Base-by-base conservation (phyloP, 2,113 vertebrate species). In the Megaptera novaeangliae region DNA sequence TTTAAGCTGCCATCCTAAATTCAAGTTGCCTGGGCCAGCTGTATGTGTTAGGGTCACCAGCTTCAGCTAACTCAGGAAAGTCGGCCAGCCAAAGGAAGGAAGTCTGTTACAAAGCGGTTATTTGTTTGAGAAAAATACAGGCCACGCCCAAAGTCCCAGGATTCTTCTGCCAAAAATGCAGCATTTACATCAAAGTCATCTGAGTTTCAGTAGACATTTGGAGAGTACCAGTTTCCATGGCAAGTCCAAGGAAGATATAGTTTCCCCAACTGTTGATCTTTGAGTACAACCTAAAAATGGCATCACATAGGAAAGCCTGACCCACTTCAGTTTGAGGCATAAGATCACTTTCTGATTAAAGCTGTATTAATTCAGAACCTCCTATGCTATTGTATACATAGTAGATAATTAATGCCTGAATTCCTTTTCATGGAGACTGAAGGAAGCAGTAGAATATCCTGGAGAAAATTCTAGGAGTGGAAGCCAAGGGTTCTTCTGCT, bases 1-100 rank as follows among this genome's bases (percentile, higher is more conserved):
- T 78, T 92, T 81, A 96, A 88, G 92, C n/a, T 39, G 6, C n/a
- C 82, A 57, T 46, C 75, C 91, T 94, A 55, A 78, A 63, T 88
- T 81, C 10, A 64, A 59, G 23, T n/a, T 39, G 57, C 52, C 18
- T 27, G 8, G 55, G 55, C 34, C 44, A 41, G n/a, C 18, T 59
- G 69, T 44, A 23, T 11, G 31, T 7, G 12, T 52, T 17, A 77
- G 71, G 78, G 59, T 77, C 57, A 36, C 23, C 61, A 18, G 41
- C 80, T 83, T 68, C n/a, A 49, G 81, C 57, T 63, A n/a, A 31
- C 59, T 46, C 64, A 57, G 31, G 29, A 9, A 46, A 27, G 41
- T 55, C 75, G 72, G 12, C 39, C 46, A 18, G 41, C 12, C 39
- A 2, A 83, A 72, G 63, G 61, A 64, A 86, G 61, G 61, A 75